These are phyloP conservation scores for Takifugu rubripes DNA, from an alignment of 2,797 vertebrate genomes.

Conservation along the genomic window DNA sequence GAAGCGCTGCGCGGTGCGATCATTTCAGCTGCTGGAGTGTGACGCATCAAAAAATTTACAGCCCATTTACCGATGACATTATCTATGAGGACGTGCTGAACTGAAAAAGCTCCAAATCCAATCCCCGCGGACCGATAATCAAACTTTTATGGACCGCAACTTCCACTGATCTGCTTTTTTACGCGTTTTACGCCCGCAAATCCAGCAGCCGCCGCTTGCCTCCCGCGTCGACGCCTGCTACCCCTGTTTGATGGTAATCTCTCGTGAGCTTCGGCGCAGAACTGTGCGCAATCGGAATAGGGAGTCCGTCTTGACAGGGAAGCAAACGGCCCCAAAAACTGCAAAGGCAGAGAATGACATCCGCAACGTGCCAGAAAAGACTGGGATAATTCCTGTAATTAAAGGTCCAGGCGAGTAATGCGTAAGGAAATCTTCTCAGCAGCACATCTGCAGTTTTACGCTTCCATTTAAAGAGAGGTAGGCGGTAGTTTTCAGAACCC, in stretches of 20 bases:
- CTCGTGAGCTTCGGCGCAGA: conserved; percentile 1
- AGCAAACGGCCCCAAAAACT: neutral
- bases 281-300: neutral
- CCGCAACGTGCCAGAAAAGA: neutral
- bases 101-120: too few relatives aligned
- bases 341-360: conserved; percentile 2
- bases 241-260: neutral
- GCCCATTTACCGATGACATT: too few relatives aligned
- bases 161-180: neutral
- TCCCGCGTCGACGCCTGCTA: too few relatives aligned
- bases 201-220: too few relatives aligned
- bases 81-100: too few relatives aligned
- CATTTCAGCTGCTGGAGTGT: conserved; percentile 21
- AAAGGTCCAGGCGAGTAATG: too few relatives aligned
- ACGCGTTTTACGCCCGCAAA: neutral
- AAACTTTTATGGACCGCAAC: neutral
- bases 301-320: neutral
- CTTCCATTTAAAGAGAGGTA: too few relatives aligned
- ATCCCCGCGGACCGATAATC: too few relatives aligned
- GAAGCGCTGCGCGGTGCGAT: conserved; percentile 8
- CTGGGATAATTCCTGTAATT: too few relatives aligned
- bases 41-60: conserved; percentile 7
- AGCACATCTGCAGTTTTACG: too few relatives aligned
- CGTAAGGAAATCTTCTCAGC: too few relatives aligned
- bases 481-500: too few relatives aligned